Percentiles rank a stretch among this genome's conserved stretches.
Conservation (phyloP, 1,140 invertebrate species). For the Calliopsis andreniformis region DNA sequence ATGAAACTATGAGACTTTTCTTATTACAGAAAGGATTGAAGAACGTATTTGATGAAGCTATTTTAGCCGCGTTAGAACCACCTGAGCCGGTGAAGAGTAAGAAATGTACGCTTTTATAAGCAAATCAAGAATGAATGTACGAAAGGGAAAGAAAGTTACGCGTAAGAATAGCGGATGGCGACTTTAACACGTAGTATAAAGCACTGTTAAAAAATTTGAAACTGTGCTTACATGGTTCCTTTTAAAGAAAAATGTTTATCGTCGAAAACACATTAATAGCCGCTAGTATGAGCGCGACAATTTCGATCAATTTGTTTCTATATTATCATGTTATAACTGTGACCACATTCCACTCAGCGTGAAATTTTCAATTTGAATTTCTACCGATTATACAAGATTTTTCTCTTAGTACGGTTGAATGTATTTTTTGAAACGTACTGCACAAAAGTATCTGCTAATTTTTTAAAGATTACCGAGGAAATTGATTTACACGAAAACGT, state of each 20-base stretch:
- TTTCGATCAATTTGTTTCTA: constrained; percentile 28
- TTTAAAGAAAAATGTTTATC: constrained; percentile 34
- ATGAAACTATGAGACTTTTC: neutral
- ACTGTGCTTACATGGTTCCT: constrained; percentile 38
- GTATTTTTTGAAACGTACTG: constrained; percentile 11
- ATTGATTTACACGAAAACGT: neutral
- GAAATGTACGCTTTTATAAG: constrained; percentile 94
- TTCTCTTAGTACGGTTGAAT: constrained; percentile 25
- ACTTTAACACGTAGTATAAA: constrained; percentile 56
- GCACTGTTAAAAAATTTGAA: constrained; percentile 50
- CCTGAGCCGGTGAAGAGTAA: constrained; percentile 95
- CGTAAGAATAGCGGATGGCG: constrained; percentile 31
- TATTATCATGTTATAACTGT: constrained; percentile 4
- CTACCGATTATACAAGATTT: constrained; percentile 4
- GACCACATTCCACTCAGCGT: constrained; percentile 55
- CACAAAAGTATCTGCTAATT: constrained; percentile 47
- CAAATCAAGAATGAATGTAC: constrained; percentile 18
- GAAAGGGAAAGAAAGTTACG: constrained; percentile 34
- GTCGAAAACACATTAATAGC: constrained; percentile 34
- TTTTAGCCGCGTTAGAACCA: constrained; percentile 97
- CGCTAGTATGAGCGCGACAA: constrained; percentile 58
- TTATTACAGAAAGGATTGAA: constrained; percentile 96
- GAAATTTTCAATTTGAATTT: constrained; percentile 17
- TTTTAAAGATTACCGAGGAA: neutral
- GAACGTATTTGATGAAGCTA: constrained; percentile 99